Conservation (phyloP, 1,140 invertebrate species). For the Cyclargus thomasi region DNA sequence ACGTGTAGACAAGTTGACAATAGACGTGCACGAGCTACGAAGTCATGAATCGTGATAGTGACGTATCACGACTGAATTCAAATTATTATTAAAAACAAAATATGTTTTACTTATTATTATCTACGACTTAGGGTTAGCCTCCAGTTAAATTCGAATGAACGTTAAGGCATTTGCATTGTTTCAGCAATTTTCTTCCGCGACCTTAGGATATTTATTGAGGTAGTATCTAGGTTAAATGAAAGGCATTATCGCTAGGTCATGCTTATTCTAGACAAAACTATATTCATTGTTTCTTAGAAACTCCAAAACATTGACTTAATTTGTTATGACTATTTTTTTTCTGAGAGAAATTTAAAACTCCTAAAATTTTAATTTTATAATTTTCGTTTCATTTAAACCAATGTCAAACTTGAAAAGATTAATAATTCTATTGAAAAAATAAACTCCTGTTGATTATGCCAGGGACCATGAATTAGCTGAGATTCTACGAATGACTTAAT, state of each 20-base stretch:
- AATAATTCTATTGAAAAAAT: no score
- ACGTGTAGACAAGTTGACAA: background rate
- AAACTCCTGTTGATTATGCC: no score
- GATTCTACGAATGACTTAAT: no score
- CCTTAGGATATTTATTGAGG: conserved; percentile 4
- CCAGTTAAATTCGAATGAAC: background rate
- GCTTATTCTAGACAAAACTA: background rate
- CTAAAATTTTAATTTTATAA: no score
- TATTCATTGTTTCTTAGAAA: background rate
- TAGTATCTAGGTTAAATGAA: conserved; percentile 13
- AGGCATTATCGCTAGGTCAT: conserved; percentile 5
- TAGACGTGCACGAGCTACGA: background rate
- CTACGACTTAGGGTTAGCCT: background rate
- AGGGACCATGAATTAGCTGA: no score
- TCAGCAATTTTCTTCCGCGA: background rate
- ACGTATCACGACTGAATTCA: background rate
- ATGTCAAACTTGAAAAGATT: no score
- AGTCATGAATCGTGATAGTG: background rate
- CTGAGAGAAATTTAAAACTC: no score
- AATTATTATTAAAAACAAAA: background rate
- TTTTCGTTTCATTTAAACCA: no score
- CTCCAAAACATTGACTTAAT: background rate
- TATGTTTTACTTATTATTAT: background rate
- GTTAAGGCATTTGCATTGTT: conserved; percentile 5
- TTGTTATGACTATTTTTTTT: background rate